Evolutionary conservation across 2,888 invertebrate genomes (phyloP).

Genomic region (Ypsolopha sequella): DNA sequence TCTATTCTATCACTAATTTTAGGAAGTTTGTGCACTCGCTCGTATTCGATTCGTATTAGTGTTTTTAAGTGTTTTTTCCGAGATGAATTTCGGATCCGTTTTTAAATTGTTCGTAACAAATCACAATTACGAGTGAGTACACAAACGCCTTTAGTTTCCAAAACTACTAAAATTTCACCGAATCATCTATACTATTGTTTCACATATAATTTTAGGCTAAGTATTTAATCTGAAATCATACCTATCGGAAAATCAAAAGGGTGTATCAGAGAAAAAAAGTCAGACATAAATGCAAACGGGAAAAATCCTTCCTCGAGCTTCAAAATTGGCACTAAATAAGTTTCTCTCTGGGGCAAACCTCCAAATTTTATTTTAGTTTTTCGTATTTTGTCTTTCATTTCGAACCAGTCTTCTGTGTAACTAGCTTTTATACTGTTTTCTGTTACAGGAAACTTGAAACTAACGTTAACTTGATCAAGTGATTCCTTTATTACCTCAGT

Average conservation of each 20-base stretch:
- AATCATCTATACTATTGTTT: no score
- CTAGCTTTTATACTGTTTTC: constrained; percentile 38
- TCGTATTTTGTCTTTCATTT: constrained; percentile 30
- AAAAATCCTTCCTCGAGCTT: constrained; percentile 72
- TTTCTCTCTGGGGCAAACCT: constrained; percentile 53
- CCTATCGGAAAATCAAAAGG: constrained; percentile 76
- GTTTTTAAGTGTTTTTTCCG: no score
- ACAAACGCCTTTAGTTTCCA: no score
- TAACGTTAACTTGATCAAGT: constrained; percentile 24
- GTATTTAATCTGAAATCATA: constrained; percentile 34
- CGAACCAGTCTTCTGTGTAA: constrained; percentile 52
- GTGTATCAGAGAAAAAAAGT: constrained; percentile 73
- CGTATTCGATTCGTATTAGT: no score
- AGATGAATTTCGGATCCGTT: no score
- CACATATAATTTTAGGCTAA: no score
- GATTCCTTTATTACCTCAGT: constrained; percentile 34
- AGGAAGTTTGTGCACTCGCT: no score
- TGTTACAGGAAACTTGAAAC: constrained; percentile 29
- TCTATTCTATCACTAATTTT: no score
- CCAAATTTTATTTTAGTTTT: constrained; percentile 58
- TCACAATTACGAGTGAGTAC: no score
- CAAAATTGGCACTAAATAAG: constrained; percentile 63
- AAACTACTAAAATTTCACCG: no score
- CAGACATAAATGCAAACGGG: constrained; percentile 73
- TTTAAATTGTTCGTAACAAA: no score